Evolutionary conservation across 2,797 vertebrate species (phyloP), one percentile per base, ranked within the genome.

Genomic region (Typhlichthys subterraneus): DNA sequence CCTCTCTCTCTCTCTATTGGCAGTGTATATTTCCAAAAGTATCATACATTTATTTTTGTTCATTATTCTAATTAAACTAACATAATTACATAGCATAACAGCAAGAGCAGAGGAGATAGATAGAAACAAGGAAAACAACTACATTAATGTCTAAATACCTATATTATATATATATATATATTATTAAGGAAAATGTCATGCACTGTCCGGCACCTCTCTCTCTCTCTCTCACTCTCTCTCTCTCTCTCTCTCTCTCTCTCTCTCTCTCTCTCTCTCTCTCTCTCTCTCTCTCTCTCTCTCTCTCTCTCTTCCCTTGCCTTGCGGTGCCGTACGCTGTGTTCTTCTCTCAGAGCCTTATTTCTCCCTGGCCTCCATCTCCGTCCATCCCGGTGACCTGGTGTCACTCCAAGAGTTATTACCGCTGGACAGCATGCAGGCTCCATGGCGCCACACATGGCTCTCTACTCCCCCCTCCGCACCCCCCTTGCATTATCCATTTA

Each of bases 351-450:
- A 72, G 49, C 52, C 47, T 57, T 68, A 79, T 86, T 79, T 75
- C 67, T 79, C 70, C 67, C 74, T 52, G 64, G 76, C 71, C 85
- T 77, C 76, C 79, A 63, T 69, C 70, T 89, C 74, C 60, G 76
- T 84, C 71, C 76, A 82, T 84, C 72, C 79, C 63, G 65, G 65
- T 88, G 83, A 87, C 81, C 70, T 70, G 1, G 48, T 76, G 78
- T 88, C 84, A 84, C 85, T 86, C 78, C 53, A 76, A 85, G 89
- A 83, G 17, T 87, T 88, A 90, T 89, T 86, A 83, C 85, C 87
- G 77, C 75, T 78, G 84, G 82, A 82, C 52, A 38, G 76, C 83
- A 74, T 75, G 77, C 82, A 64, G 62, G 75, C 85, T 86, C 85
- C 70, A 79, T 87, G 88, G 88, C 85, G 89, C 88, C 87, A 12